A percentile compares a stretch with the other conserved stretches of the same genome.
phyloP scores from a whole-genome alignment of 2,888 invertebrate species.

The Lasioglossum leucozonium region DNA sequence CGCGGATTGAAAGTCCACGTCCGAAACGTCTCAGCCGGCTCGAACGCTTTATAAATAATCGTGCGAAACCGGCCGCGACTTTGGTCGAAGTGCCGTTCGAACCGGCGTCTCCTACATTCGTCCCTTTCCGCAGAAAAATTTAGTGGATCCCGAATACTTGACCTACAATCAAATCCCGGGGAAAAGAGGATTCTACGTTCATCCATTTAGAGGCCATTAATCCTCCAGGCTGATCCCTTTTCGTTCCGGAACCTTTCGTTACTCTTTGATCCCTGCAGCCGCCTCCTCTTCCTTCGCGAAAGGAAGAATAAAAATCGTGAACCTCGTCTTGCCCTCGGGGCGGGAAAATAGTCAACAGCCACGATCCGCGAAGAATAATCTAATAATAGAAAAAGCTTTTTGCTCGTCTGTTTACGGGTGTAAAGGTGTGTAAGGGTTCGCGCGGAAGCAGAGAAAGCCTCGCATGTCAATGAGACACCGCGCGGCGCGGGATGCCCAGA shows the following conservation, averaged over 20 bases:
- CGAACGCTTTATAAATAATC: slow-evolving; percentile 3
- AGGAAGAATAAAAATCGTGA: neutral
- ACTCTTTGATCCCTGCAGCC: neutral
- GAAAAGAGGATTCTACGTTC: neutral
- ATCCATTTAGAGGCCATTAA: neutral
- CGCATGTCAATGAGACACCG: slow-evolving; percentile 10
- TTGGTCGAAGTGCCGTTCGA: neutral
- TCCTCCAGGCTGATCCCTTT: neutral
- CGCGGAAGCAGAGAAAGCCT: neutral
- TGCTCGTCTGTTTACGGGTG: neutral
- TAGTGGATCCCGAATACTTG: neutral
- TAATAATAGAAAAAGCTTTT: slow-evolving; percentile 12
- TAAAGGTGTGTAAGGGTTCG: neutral
- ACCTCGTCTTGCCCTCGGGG: neutral
- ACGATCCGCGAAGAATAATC: neutral
- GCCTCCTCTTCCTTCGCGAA: neutral
- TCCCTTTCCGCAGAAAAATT: neutral
- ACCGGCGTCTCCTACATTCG: neutral
- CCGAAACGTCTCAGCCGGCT: neutral
- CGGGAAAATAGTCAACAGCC: neutral
- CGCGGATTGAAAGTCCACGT: neutral
- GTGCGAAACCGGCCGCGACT: neutral
- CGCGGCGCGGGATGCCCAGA: slow-evolving; percentile 5
- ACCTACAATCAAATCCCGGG: neutral
- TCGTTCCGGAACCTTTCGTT: neutral